Evolutionary conservation across 1,140 invertebrate species (phyloP).

Genomic region (Drosophila mauritiana): DNA sequence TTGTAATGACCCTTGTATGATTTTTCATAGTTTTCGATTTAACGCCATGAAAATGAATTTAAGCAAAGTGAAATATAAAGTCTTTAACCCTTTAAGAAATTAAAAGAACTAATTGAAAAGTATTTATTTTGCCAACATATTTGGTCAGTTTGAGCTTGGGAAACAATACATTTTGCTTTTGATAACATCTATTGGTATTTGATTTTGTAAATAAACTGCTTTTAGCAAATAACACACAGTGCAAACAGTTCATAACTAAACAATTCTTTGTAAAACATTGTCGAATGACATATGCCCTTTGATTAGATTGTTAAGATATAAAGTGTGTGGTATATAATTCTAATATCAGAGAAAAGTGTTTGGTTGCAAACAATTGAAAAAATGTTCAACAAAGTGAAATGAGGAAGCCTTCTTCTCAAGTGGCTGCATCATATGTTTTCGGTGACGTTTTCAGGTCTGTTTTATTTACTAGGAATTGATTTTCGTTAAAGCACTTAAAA

Average conservation of each 20-base stretch:
- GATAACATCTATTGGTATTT: neutral
- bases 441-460: neutral
- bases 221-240: neutral
- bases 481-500: slow-evolving; percentile 40
- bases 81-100: no score
- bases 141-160: neutral
- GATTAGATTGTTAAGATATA: neutral
- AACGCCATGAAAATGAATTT: no score
- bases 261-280: neutral
- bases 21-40: no score
- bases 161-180: neutral
- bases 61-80: no score
- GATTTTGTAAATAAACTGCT: neutral
- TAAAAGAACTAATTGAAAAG: no score
- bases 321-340: no score
- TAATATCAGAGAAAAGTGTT: no score
- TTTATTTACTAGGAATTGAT: slow-evolving; percentile 14
- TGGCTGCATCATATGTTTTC: slow-evolving; percentile 1
- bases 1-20: no score
- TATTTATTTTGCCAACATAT: no score
- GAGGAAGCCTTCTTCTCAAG: neutral
- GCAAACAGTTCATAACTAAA: neutral
- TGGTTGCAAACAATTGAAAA: no score
- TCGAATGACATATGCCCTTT: slow-evolving; percentile 4
- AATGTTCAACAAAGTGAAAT: neutral